Conservation (phyloP, 2,888 invertebrate species). For the Apamea anceps region DNA sequence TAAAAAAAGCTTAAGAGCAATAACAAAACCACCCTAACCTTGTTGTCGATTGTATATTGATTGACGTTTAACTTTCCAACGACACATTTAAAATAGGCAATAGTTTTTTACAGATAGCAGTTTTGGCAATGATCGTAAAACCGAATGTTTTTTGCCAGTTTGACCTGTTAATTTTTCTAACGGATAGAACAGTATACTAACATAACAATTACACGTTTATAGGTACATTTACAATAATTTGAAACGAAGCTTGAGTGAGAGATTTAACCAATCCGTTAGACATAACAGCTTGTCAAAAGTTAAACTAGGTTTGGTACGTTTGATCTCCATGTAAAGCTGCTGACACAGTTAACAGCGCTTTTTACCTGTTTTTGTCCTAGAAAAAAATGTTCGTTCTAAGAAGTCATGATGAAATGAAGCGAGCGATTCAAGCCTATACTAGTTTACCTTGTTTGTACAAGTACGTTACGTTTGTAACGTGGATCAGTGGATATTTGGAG, state of each 20-base stretch:
- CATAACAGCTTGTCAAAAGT: not conserved
- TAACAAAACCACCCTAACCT: not conserved
- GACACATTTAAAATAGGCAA: not conserved
- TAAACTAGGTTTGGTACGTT: not conserved
- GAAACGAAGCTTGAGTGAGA: not conserved
- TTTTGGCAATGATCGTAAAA: conserved; percentile 11
- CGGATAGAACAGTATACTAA: not conserved
- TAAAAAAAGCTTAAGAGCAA: not conserved
- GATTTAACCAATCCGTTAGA: not conserved
- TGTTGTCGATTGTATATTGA: not conserved
- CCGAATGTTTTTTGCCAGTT: conserved; percentile 1
- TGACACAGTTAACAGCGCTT: conserved; percentile 38
- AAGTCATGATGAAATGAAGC: conserved; percentile 53
- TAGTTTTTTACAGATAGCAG: not conserved
- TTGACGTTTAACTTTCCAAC: not conserved
- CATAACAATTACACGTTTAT: not conserved
- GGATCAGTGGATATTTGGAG: conserved; percentile 70
- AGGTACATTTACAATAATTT: not conserved
- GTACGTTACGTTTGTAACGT: conserved; percentile 66
- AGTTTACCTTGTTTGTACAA: conserved; percentile 66
- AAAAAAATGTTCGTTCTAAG: conserved; percentile 37
- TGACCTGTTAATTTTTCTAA: conserved; percentile 5
- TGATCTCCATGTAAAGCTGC: conserved; percentile 5
- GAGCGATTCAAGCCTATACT: conserved; percentile 46
- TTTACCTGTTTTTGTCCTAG: conserved; percentile 57